A percentile compares a stretch with the other conserved stretches of the same genome.
Conservation (phyloP, 1,140 invertebrate genomes). For the Cyclargus thomasi region DNA sequence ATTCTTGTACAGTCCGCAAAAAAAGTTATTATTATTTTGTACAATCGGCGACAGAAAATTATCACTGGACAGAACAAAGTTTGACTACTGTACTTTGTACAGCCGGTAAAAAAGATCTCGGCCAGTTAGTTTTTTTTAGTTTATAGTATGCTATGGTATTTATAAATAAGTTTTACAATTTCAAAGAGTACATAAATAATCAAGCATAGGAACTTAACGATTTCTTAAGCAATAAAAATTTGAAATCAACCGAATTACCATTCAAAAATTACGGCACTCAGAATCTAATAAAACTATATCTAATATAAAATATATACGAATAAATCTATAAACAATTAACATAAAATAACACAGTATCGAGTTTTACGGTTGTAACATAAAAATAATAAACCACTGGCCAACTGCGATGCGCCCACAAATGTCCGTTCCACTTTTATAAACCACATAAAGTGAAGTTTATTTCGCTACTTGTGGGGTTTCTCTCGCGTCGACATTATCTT, state of each 20-base stretch:
- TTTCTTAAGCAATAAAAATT: not conserved
- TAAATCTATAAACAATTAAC: not conserved
- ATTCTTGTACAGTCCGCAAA: not conserved
- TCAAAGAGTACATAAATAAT: not conserved
- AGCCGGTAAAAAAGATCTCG: too few relatives aligned
- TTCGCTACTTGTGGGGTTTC: not conserved
- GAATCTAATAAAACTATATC: not conserved
- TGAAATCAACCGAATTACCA: not conserved
- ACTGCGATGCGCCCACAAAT: not conserved
- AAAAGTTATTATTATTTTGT: too few relatives aligned
- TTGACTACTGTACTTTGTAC: too few relatives aligned
- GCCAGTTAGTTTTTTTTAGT: too few relatives aligned
- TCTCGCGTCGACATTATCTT: too few relatives aligned
- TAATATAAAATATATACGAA: not conserved
- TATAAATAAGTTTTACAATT: too few relatives aligned
- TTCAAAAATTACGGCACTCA: not conserved
- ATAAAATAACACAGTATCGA: not conserved
- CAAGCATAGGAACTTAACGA: not conserved
- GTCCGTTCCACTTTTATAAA: not conserved
- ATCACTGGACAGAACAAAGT: too few relatives aligned
- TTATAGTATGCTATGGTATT: too few relatives aligned
- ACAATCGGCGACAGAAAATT: too few relatives aligned
- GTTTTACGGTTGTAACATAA: not conserved
- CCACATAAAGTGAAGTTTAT: not conserved
- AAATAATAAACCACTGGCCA: not conserved